These are phyloP conservation scores for Ooceraea biroi DNA, from an alignment of 1,140 invertebrate species.

Conservation along the genomic window DNA sequence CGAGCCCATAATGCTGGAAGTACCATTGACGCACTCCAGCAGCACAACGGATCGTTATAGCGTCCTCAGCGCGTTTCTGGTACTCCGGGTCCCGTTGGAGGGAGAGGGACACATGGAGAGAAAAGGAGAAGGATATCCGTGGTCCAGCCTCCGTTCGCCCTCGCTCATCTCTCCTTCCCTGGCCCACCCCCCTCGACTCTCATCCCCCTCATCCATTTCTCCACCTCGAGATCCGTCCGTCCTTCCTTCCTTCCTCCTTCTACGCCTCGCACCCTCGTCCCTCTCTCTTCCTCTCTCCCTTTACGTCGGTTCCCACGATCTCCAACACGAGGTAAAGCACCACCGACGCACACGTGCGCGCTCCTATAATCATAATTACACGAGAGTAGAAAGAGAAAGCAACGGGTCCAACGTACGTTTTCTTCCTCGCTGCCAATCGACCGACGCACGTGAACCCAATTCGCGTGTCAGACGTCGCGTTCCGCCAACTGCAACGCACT, in stretches of 20 bases:
- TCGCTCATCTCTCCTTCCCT: constrained; percentile 22
- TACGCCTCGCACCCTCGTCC: constrained; percentile 35
- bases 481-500: constrained; percentile 29
- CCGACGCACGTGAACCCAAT: constrained; percentile 34
- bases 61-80: constrained; percentile 67
- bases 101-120: constrained; percentile 44
- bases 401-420: constrained; percentile 15
- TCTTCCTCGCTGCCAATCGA: constrained; percentile 1
- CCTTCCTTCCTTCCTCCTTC: constrained; percentile 67
- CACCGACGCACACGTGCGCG: constrained; percentile 52
- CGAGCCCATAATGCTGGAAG: constrained; percentile 68
- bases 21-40: constrained; percentile 58
- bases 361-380: constrained; percentile 60
- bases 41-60: constrained; percentile 67
- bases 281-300: constrained; percentile 59
- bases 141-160: constrained; percentile 61
- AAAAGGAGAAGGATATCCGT: constrained; percentile 59
- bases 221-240: constrained; percentile 30
- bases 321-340: constrained; percentile 57
- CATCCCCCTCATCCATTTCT: constrained; percentile 22
- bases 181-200: constrained; percentile 12
- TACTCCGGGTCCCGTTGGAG: constrained; percentile 39
- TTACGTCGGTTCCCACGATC: constrained; percentile 72
- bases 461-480: constrained; percentile 40
- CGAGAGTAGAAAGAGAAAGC: constrained; percentile 39